Evolutionary conservation across 2,797 vertebrate species (phyloP), one percentile per base, ranked within the genome.

Genomic region (Parauchenoglanis punctatus): DNA sequence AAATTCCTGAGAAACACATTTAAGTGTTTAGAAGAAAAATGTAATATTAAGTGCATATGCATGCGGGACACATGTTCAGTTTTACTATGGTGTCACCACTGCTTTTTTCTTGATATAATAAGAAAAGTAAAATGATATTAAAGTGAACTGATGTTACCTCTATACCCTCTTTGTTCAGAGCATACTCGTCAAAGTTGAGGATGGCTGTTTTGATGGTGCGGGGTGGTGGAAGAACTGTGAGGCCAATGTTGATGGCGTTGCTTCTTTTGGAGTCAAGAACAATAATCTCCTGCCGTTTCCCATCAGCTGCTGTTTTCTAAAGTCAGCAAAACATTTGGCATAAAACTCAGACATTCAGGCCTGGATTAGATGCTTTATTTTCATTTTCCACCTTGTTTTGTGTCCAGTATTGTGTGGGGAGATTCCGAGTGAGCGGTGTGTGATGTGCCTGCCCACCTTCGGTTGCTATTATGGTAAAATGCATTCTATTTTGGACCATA

Each of bases 161-260:
- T 85, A 99, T 99, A 91, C 98, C 98, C 95, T 99, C 98, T 92
- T 99, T 99, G 96, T 98, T 99, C 93, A 99, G 96, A 89, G 98
- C 98, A 81, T 99, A 99, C 94, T 99, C 98, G 12, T 99, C 98
- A 49, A 99, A 99, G 95, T 99, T 99, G 93, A 99, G 96, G 93
- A 99, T 99, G 87, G 98, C 98, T 20, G 97, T 98, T 95, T 99
- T 99, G 93, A 99, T 99, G 20, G 98, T 99, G 86, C 98, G 97
- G 0, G 98, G 98, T 68, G 97, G 98, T 58, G 98, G 98, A 87
- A 99, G 93, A 46, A 99, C 98, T 0, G 98, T 99, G 93, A 99
- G 93, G 59, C 98, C 98, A 15, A 99, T 99, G 94, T 99, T 99
- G 91, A 99, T 99, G 63, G 98, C 96, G 0, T 99, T 99, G 93